These are phyloP conservation scores for Epicauta chinensis DNA, from an alignment of 1,140 invertebrate species.

Conservation along the genomic window DNA sequence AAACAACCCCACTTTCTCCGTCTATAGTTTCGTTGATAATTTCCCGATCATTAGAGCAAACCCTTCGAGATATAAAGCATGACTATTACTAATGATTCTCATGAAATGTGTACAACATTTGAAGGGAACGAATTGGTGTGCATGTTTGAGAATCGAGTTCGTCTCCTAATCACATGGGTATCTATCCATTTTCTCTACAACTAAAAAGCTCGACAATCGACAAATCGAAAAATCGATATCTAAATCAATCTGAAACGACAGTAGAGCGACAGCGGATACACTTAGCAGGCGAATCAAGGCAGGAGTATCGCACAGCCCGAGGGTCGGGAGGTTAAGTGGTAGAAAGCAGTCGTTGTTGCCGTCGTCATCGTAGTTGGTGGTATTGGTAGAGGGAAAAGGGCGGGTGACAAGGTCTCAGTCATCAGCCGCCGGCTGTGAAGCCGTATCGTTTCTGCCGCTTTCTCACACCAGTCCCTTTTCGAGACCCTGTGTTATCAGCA, in stretches of 20 bases:
- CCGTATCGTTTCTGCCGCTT: no score
- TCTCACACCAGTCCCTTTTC: no score
- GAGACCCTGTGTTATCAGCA: no score
- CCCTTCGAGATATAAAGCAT: background rate
- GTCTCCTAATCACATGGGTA: background rate
- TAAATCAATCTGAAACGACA: slow-evolving; percentile 14
- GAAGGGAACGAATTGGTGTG: background rate
- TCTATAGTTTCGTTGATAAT: no score
- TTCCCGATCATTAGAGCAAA: background rate
- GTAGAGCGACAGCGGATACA: slow-evolving; percentile 6
- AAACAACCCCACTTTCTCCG: no score
- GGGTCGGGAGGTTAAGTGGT: slow-evolving; percentile 19
- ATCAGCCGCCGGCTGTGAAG: slow-evolving; percentile 22
- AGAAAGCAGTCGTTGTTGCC: slow-evolving; percentile 16
- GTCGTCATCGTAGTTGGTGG: slow-evolving; percentile 8
- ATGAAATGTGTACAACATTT: background rate
- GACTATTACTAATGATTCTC: no score
- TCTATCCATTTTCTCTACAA: background rate
- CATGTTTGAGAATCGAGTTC: background rate
- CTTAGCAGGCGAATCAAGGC: no score
- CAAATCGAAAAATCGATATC: slow-evolving; percentile 11
- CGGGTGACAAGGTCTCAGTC: slow-evolving; percentile 21
- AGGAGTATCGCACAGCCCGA: no score
- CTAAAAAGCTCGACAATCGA: background rate
- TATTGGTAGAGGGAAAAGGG: slow-evolving; percentile 15